These are phyloP conservation scores for Rallus crepitans DNA, from an alignment of 2,797 vertebrate genomes.

Conservation along the genomic window DNA sequence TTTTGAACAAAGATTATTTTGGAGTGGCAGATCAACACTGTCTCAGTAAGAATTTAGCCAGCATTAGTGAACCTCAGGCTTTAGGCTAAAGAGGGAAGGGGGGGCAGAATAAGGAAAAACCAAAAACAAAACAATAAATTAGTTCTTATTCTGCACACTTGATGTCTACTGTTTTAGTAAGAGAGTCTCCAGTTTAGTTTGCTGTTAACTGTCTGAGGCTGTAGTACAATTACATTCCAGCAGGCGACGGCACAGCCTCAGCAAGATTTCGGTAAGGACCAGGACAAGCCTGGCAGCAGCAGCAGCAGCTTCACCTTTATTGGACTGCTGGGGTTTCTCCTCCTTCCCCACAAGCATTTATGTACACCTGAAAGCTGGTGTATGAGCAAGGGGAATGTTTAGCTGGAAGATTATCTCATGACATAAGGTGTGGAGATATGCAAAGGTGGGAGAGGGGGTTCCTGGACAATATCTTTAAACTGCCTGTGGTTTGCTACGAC, in stretches of 20 bases:
- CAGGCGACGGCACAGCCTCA: constrained; percentile 46
- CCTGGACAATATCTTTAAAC: neutral
- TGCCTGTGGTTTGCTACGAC: neutral
- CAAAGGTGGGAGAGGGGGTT: neutral
- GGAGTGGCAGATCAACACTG: neutral
- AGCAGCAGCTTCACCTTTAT: neutral
- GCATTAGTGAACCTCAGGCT: neutral
- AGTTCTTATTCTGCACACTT: neutral
- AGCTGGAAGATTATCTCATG: neutral
- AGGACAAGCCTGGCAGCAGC: neutral
- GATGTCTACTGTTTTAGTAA: neutral
- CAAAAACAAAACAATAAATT: fast-evolving
- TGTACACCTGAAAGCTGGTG: neutral
- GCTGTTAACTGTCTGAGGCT: neutral
- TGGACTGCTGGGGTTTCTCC: fast-evolving
- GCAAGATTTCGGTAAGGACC: neutral
- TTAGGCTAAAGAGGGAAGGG: neutral
- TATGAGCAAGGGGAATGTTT: neutral
- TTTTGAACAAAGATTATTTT: neutral
- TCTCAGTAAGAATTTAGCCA: neutral
- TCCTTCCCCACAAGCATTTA: neutral
- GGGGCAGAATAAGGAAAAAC: fast-evolving
- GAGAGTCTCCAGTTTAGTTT: neutral
- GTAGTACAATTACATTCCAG: constrained; percentile 40
- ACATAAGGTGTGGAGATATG: neutral